Evolutionary conservation across 2,888 invertebrate genomes (phyloP).

Genomic region (Hydroisotoma schaefferi): DNA sequence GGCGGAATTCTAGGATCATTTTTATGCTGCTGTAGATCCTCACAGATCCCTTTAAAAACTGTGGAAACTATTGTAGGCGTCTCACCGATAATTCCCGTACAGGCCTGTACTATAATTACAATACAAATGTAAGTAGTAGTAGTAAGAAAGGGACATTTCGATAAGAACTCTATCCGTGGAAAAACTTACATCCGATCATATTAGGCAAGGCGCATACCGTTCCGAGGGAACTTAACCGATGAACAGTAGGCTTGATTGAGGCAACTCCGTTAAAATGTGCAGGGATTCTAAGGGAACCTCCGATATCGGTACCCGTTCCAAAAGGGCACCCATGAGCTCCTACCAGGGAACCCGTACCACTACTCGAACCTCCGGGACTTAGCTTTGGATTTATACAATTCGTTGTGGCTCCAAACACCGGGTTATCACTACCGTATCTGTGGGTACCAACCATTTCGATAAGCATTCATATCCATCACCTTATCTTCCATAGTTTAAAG

Average conservation of each 20-base stretch:
- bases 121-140: not conserved
- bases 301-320: constrained; percentile 40
- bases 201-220: constrained; percentile 41
- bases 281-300: constrained; percentile 38
- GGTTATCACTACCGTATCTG: constrained; percentile 45
- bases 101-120: constrained; percentile 33
- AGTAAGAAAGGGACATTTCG: not conserved
- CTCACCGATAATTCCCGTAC: constrained; percentile 38
- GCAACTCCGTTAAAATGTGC: constrained; percentile 45
- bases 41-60: constrained; percentile 33
- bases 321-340: constrained; percentile 33
- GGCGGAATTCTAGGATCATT: constrained; percentile 37
- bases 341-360: constrained; percentile 36
- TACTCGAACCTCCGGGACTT: constrained; percentile 38
- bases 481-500: too few relatives aligned
- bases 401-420: constrained; percentile 44
- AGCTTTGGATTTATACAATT: constrained; percentile 40
- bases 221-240: constrained; percentile 35
- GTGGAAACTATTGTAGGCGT: constrained; percentile 34
- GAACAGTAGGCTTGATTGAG: constrained; percentile 41
- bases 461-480: too few relatives aligned
- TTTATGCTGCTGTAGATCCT: constrained; percentile 27
- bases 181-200: constrained; percentile 39
- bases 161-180: not conserved
- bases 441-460: not conserved